Base-by-base conservation (phyloP, 1,140 invertebrate species). In the Drosophila mayri region DNA sequence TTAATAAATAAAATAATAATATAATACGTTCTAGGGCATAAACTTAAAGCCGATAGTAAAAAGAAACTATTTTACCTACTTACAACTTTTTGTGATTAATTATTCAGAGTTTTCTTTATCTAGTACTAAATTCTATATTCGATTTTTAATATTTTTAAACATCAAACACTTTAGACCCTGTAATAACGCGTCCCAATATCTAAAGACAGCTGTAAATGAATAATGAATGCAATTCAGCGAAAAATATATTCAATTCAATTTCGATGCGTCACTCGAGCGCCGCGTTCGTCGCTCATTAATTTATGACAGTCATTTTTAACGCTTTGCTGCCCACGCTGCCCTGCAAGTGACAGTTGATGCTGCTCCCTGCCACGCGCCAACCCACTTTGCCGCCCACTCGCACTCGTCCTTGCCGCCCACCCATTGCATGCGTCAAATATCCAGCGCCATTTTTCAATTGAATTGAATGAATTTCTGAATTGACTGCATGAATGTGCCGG, bases 241-340 rank as follows among this genome's bases (percentile, higher is more conserved):
- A 85, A 87, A 72, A 72, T 72, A 76, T 76, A 76, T 88, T 87
- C 83, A 85, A 85, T 77, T 85, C 81, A 87, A 87, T 87, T 88
- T 80, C 76, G 71, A 81, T 88, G 79, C 83, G 83, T 80, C 81
- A 86, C 75, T 87, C 76, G 59, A 81, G 75, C 62, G 66, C 30
- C 58, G 43, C 30, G 62, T 32, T 46, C 61, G 57, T 79, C 84
- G 66, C 83, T 87, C 80, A 87, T 87, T 87, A 87, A 87, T 87
- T 87, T 87, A 87, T 87, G 83, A 88, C 83, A 87, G 84, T 79
- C 79, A 87, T 87, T 87, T 87, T 88, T 86, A 86, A 86, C 82
- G 82, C 82, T 86, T 86, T 86, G 82, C 79, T 87, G 83, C 64
- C 79, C 82, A 78, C 50, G 72, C 37, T 43, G 67, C 46, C 55